phyloP scores from a whole-genome alignment of 2,113 vertebrate species.

The Zeus faber region DNA sequence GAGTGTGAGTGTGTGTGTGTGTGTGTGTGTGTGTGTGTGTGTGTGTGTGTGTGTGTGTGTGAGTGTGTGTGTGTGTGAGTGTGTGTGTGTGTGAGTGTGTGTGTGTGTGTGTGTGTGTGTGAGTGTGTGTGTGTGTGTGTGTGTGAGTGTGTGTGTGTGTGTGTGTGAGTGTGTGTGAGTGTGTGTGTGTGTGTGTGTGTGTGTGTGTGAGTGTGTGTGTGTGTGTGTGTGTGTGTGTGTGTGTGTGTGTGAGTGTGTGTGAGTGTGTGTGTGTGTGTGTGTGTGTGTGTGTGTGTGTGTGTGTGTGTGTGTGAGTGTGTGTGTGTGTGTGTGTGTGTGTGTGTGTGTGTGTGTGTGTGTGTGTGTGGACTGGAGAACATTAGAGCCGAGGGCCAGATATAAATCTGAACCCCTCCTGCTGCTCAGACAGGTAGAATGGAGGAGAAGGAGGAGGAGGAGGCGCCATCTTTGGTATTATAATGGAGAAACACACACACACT shows the following conservation, averaged over 20 bases:
- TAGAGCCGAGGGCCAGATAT: conserved; percentile 49
- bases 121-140: not conserved
- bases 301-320: not conserved
- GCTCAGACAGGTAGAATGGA: conserved; percentile 44
- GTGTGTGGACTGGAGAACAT: not conserved
- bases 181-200: not conserved
- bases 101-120: not conserved
- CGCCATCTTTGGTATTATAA: conserved; percentile 42
- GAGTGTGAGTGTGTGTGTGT: not conserved
- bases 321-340: no score
- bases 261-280: not conserved
- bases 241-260: not conserved
- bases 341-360: no score
- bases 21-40: no score
- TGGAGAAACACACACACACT: conserved; percentile 32
- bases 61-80: not conserved
- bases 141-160: not conserved
- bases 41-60: not conserved
- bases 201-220: not conserved
- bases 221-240: not conserved
- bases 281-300: not conserved
- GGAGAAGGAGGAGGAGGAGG: conserved; percentile 21
- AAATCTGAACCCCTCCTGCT: conserved; percentile 55
- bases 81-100: no score
- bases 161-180: not conserved